Percentiles rank a stretch among this genome's conserved stretches.
Conservation (phyloP, 2,113 vertebrate genomes). For the Elaphurus davidianus region DNA sequence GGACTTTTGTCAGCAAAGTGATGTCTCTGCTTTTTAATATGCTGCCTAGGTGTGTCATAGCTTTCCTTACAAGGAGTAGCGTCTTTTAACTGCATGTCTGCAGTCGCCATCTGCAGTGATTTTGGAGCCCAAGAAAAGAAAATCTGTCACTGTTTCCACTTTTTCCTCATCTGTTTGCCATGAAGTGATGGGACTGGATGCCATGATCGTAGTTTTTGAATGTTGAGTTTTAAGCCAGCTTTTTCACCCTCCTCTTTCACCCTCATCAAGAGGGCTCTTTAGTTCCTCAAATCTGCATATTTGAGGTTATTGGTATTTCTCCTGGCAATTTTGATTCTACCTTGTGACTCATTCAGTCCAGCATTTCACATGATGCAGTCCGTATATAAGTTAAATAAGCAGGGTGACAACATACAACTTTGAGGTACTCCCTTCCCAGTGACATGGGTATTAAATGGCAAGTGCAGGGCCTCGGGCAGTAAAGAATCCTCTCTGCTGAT, state of each 20-base stretch:
- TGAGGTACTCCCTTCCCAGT: not conserved
- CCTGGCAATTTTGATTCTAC: not conserved
- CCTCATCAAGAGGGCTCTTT: not conserved
- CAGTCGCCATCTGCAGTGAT: not conserved
- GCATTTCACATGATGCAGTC: not conserved
- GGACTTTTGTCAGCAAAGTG: not conserved
- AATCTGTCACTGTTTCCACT: not conserved
- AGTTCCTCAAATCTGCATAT: not conserved
- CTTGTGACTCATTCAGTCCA: not conserved
- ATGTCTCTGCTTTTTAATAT: not conserved
- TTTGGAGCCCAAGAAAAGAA: not conserved
- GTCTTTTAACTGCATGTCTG: not conserved
- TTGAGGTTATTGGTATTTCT: not conserved
- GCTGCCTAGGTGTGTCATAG: not conserved
- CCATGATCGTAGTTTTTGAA: not conserved
- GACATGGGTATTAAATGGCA: not conserved
- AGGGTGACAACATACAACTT: not conserved
- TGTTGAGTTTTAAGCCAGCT: not conserved
- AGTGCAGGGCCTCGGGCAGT: rapidly evolving
- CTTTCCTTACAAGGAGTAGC: not conserved
- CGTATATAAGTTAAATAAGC: not conserved
- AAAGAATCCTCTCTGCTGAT: not conserved
- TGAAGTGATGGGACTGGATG: not conserved
- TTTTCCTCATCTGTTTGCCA: not conserved
- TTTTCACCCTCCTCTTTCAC: not conserved